These are phyloP conservation scores for Turdus rufiventris DNA, from an alignment of 2,113 vertebrate genomes.

Conservation along the genomic window DNA sequence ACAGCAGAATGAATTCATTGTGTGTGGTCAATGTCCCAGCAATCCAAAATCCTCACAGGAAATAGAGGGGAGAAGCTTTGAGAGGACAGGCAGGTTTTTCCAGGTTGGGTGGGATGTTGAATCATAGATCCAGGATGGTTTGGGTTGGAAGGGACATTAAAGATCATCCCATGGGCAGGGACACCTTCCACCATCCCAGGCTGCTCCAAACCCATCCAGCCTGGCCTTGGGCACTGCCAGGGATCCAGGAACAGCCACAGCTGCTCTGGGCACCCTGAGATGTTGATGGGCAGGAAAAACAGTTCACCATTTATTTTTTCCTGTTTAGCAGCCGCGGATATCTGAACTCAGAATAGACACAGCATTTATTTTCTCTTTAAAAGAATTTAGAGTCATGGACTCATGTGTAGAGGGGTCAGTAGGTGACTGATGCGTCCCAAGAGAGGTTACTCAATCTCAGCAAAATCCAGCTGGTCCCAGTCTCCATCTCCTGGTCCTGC, in stretches of 20 bases:
- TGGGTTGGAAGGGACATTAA: neutral
- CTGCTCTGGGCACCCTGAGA: neutral
- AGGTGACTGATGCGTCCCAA: neutral
- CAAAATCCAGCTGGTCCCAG: neutral
- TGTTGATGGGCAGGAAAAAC: neutral
- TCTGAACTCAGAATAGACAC: neutral
- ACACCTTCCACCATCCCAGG: neutral
- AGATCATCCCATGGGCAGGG: neutral
- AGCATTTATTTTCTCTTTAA: neutral
- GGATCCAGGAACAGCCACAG: neutral
- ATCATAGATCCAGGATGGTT: rapidly evolving
- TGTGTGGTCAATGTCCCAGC: neutral
- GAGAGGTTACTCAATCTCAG: neutral
- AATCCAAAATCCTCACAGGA: neutral
- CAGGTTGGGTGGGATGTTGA: neutral
- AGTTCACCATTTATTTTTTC: neutral
- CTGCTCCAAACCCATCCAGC: rapidly evolving
- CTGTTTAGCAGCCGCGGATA: neutral
- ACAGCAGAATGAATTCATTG: neutral
- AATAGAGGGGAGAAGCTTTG: neutral
- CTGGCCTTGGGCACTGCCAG: rapidly evolving
- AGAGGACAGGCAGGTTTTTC: neutral
- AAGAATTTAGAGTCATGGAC: neutral
- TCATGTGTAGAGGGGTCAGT: rapidly evolving
- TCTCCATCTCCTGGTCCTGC: neutral